phyloP scores from a whole-genome alignment of 2,888 invertebrate species.

The Diploptera punctata region DNA sequence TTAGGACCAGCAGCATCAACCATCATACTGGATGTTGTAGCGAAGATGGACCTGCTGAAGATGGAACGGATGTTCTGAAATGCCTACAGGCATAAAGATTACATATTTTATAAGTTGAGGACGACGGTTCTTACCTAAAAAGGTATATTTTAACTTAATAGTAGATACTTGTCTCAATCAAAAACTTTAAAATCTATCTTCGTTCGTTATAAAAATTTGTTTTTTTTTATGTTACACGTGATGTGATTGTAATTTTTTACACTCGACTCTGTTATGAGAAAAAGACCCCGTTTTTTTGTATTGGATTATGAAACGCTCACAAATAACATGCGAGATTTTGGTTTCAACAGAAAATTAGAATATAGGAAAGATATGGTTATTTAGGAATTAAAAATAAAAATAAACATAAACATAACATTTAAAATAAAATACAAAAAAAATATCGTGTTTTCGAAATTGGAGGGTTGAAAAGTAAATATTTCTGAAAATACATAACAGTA shows the following conservation, averaged over 20 bases:
- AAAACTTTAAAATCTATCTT: no score
- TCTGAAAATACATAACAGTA: constrained; percentile 11
- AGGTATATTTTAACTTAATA: no score
- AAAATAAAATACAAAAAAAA: not conserved
- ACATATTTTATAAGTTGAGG: no score
- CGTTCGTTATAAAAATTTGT: no score
- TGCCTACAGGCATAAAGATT: no score
- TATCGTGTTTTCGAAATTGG: not conserved
- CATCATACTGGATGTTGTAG: no score
- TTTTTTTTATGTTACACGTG: no score
- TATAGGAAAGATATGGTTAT: not conserved
- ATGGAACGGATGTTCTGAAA: no score
- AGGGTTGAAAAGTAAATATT: not conserved
- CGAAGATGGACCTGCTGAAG: no score
- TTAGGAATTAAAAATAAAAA: not conserved
- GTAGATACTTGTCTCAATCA: no score
- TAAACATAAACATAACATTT: not conserved
- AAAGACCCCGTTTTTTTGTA: constrained; percentile 14
- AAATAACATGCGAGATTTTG: constrained; percentile 25
- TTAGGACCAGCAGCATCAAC: no score
- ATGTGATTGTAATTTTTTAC: not conserved
- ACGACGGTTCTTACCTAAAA: no score
- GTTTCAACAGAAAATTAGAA: constrained; percentile 14
- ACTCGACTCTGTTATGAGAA: constrained; percentile 1
- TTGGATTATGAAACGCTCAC: constrained; percentile 22